Percentiles rank a stretch among this genome's conserved stretches.
Conservation (phyloP, 2,113 vertebrate species). For the Puma concolor region DNA sequence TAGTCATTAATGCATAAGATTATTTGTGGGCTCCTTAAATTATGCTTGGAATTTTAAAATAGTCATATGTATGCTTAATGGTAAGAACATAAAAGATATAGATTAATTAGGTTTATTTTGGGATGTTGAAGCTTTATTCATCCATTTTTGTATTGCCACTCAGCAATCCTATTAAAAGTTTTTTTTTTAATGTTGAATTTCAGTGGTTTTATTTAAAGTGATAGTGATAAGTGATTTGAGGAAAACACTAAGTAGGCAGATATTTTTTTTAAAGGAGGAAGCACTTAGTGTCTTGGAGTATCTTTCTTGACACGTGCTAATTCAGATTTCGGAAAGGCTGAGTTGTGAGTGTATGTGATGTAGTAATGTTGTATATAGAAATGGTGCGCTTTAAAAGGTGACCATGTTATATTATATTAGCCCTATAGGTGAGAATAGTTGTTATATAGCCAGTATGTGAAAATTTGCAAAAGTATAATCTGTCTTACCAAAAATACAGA, state of each 20-base stretch:
- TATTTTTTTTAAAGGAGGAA: background rate
- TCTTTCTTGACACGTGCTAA: background rate
- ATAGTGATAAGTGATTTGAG: background rate
- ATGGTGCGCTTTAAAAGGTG: background rate
- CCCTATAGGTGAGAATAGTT: background rate
- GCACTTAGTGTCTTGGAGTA: background rate
- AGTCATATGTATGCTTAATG: background rate
- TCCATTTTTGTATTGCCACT: background rate
- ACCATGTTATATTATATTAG: background rate
- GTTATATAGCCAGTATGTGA: background rate
- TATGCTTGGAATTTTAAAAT: constrained; percentile 29
- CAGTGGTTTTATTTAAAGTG: constrained; percentile 25
- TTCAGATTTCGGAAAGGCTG: constrained; percentile 10
- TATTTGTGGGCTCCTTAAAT: background rate
- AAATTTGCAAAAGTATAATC: background rate
- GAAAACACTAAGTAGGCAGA: background rate
- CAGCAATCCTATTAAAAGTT: background rate
- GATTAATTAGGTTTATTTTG: background rate
- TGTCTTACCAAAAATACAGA: background rate
- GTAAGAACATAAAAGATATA: background rate
- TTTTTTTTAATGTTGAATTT: background rate
- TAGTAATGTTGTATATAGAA: background rate
- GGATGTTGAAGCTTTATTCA: background rate
- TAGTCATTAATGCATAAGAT: background rate
- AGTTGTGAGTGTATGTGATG: background rate